phyloP scores from a whole-genome alignment of 2,888 invertebrate species.

The Chrysotoxum bicinctum region DNA sequence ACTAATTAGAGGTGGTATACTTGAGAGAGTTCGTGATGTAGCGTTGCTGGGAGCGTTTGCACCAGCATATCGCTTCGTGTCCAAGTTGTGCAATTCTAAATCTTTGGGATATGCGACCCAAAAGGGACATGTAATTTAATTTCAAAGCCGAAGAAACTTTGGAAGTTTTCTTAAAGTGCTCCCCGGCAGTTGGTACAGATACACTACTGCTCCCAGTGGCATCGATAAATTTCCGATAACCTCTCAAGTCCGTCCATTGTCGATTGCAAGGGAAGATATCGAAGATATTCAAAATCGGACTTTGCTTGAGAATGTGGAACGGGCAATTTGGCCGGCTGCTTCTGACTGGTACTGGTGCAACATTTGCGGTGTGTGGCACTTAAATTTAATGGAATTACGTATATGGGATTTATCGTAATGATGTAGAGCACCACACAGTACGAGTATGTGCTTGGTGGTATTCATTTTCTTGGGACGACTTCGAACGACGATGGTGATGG shows the following conservation, averaged over 20 bases:
- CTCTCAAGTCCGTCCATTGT: constrained; percentile 18
- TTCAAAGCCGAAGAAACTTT: constrained; percentile 69
- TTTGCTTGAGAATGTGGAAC: constrained; percentile 18
- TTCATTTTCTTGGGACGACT: constrained; percentile 23
- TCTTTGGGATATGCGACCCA: constrained; percentile 65
- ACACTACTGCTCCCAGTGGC: constrained; percentile 10
- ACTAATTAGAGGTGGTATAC: constrained; percentile 60
- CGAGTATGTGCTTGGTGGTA: not conserved
- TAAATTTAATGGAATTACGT: constrained; percentile 72
- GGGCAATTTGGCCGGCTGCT: constrained; percentile 32
- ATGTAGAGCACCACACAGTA: constrained; percentile 54
- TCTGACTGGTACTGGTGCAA: constrained; percentile 38
- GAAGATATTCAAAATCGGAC: constrained; percentile 55
- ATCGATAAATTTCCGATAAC: constrained; percentile 66
- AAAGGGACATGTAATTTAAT: constrained; percentile 72
- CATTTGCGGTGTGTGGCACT: constrained; percentile 72
- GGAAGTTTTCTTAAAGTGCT: constrained; percentile 66
- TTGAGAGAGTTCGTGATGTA: constrained; percentile 67
- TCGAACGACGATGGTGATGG: not conserved
- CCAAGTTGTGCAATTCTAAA: constrained; percentile 68
- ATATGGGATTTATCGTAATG: constrained; percentile 67
- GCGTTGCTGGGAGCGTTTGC: constrained; percentile 37
- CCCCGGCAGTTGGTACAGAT: not conserved
- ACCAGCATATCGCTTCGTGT: constrained; percentile 30
- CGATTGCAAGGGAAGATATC: constrained; percentile 59